A percentile compares a stretch with the other conserved stretches of the same genome.
Conservation (phyloP, 2,113 vertebrate species). For the Crotalus viridis region DNA sequence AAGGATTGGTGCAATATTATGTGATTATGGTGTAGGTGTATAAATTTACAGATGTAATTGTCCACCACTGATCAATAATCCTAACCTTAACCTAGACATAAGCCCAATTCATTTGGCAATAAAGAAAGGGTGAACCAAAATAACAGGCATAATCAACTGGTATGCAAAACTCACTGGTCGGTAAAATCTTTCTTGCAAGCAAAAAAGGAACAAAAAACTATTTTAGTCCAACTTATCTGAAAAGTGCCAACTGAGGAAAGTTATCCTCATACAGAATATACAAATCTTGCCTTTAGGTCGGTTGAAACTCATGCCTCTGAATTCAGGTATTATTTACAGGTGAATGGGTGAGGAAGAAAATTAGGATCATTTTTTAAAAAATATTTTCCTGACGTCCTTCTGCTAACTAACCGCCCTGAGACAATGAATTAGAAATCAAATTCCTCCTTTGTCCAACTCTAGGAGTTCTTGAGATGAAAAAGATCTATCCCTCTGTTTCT, state of each 20-base stretch:
- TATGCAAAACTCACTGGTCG: neutral
- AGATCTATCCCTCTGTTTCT: neutral
- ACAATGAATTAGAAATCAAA: conserved; percentile 63
- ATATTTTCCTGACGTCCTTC: neutral
- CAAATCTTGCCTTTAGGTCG: fast-evolving
- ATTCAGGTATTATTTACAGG: conserved; percentile 34
- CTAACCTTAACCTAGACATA: neutral
- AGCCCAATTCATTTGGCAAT: neutral
- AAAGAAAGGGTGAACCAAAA: neutral
- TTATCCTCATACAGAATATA: neutral
- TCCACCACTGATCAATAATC: neutral
- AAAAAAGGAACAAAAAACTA: neutral
- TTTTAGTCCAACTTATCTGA: neutral
- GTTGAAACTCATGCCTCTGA: conserved; percentile 20
- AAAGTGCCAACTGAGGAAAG: neutral
- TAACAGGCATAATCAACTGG: neutral
- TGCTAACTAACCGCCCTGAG: conserved; percentile 37
- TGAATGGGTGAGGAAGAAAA: conserved; percentile 11
- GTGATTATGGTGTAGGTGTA: neutral
- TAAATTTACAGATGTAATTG: neutral
- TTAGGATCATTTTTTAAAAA: neutral
- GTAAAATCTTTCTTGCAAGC: neutral
- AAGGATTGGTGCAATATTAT: neutral
- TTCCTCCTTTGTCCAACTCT: conserved; percentile 45
- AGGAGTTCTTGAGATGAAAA: neutral